Evolutionary conservation across 2,888 invertebrate genomes (phyloP), one percentile per base, ranked within the genome.

Genomic region (Leptura quadrifasciata): DNA sequence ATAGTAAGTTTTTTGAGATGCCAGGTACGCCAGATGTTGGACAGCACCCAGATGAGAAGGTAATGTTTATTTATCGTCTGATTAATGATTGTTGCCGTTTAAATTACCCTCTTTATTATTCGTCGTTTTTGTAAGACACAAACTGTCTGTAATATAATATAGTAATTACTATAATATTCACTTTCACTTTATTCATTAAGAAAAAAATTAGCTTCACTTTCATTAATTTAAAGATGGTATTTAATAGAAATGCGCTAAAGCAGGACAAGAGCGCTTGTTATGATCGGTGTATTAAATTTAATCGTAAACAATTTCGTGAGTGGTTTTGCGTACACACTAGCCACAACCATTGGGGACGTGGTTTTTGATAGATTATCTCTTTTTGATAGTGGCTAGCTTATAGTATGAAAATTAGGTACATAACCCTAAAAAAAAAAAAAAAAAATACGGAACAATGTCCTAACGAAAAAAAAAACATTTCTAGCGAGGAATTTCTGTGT

Each of bases 1-100:
- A 55, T 35, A 55, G 57, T 15, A 31, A 18, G 55, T 31, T 68
- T 69, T 58, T 39, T 24, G 39, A 15, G 4, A 69, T 69, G 69
- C 69, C 39, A 20, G 58, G 21, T n/a, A 69, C 69, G 24, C 69
- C 69, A 69, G 69, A 69, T 69, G 68, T 69, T 54, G 58, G 54
- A 55, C 20, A 39, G 39, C 15, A 8, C 20, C 15, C 69, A 57
- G 35, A 2, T 58, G 58, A 58, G 39, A 35, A 69, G 69, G 69
- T 69, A 69, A 18, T 24, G 8, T 5, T n/a, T 31, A 31, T 31
- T 21, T 27, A 15, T 52, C n/a, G 4, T 47, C 3, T 61, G 47
- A 47, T 47, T 47, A 15, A 47, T 47, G 47, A n/a, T 47, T 47
- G 47, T 15, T 47, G n/a, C 6, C 27, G 0, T 31, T 31, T 31